A percentile compares a stretch with the other conserved stretches of the same genome.
phyloP scores from a whole-genome alignment of 2,888 invertebrate species.

The Apotomis turbidana region DNA sequence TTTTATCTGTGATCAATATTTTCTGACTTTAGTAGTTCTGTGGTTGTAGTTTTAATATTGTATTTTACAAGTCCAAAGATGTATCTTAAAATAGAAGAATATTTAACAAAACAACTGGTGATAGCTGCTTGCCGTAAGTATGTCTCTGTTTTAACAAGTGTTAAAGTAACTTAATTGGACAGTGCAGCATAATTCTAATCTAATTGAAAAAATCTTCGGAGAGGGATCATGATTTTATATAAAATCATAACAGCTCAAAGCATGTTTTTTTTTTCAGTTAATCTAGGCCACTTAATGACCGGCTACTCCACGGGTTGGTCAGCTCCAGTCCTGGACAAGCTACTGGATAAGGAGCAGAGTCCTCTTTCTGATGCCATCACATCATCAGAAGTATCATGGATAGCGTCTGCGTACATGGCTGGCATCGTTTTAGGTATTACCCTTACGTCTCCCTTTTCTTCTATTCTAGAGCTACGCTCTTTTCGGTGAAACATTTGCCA shows the following conservation, averaged over 20 bases:
- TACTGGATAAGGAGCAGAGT: conserved; percentile 10
- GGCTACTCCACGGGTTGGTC: conserved; percentile 27
- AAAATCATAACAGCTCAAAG: too few species aligned
- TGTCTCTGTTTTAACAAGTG: not conserved
- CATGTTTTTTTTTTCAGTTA: conserved; percentile 8
- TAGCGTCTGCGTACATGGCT: conserved; percentile 9
- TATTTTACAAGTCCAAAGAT: not conserved
- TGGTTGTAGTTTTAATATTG: not conserved
- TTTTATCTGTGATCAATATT: too few species aligned
- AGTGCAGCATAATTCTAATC: too few species aligned
- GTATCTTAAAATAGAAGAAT: not conserved
- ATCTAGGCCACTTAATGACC: conserved; percentile 2
- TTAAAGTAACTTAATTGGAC: not conserved
- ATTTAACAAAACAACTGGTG: conserved; percentile 1
- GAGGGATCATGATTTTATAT: too few species aligned
- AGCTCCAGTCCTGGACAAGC: conserved; percentile 8
- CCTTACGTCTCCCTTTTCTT: too few species aligned
- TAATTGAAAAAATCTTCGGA: too few species aligned
- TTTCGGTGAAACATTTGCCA: too few species aligned
- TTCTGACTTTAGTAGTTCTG: too few species aligned
- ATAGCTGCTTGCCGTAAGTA: conserved; percentile 25
- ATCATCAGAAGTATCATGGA: conserved; percentile 7
- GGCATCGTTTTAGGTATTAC: conserved; percentile 4
- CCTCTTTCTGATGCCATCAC: conserved; percentile 13
- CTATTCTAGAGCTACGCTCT: too few species aligned